Conservation (phyloP, 2,888 invertebrate genomes). For the Nomada ferruginata region DNA sequence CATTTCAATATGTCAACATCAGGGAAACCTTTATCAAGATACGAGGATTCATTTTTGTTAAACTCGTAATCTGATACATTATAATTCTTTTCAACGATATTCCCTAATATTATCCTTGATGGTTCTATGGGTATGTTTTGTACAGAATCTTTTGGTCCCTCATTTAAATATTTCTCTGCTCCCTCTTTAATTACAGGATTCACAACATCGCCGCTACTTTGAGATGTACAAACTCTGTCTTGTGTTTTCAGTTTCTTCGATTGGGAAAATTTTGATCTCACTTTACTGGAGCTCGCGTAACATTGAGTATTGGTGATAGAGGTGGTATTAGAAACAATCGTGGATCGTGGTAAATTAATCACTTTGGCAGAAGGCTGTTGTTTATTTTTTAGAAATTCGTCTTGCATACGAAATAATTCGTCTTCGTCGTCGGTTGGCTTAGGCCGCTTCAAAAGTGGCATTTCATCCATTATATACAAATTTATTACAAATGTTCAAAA, state of each 20-base stretch:
- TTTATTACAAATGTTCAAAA: not conserved
- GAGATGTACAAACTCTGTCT: constrained; percentile 72
- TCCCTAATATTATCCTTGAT: constrained; percentile 77
- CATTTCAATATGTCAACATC: constrained; percentile 53
- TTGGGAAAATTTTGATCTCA: constrained; percentile 77
- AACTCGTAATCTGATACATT: constrained; percentile 46
- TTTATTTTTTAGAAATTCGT: constrained; percentile 88
- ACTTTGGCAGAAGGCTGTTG: constrained; percentile 88
- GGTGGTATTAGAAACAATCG: constrained; percentile 13
- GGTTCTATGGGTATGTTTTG: constrained; percentile 65
- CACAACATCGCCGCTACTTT: constrained; percentile 64
- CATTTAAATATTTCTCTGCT: constrained; percentile 2
- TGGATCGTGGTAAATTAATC: constrained; percentile 70
- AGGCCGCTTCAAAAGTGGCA: constrained; percentile 85
- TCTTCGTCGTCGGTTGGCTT: constrained; percentile 90
- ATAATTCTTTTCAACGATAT: constrained; percentile 79
- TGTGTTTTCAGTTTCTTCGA: constrained; percentile 57
- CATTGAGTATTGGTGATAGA: not conserved
- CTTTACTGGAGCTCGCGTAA: constrained; percentile 9
- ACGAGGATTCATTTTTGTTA: constrained; percentile 3
- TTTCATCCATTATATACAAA: constrained; percentile 84
- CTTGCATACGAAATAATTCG: constrained; percentile 90
- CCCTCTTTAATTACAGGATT: constrained; percentile 58
- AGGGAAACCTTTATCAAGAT: constrained; percentile 77
- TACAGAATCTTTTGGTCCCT: constrained; percentile 58